A percentile compares a stretch with the other conserved stretches of the same genome.
phyloP scores from a whole-genome alignment of 2,888 invertebrate genomes.

The Callyntrura guangdongensis region DNA sequence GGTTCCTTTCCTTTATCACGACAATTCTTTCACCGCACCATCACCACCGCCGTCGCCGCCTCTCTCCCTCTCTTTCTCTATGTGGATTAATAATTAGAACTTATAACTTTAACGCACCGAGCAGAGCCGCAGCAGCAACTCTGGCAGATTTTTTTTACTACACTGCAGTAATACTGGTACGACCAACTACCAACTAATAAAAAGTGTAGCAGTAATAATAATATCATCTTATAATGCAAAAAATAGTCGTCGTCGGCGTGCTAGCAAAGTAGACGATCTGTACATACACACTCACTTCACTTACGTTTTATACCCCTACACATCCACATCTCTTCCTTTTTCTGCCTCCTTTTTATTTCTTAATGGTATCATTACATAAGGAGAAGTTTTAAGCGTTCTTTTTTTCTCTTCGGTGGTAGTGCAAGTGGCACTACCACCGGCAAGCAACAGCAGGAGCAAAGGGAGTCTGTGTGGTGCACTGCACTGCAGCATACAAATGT shows the following conservation, averaged over 20 bases:
- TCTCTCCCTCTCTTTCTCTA: conserved; percentile 1
- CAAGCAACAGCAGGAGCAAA: conserved; percentile 14
- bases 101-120: conserved; percentile 55
- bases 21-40: conserved; percentile 19
- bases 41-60: neutral
- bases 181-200: conserved; percentile 43
- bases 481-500: conserved; percentile 34
- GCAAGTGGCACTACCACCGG: no score
- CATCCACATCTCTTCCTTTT: neutral
- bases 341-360: conserved; percentile 42
- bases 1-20: conserved; percentile 60
- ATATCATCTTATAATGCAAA: conserved; percentile 49
- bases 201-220: conserved; percentile 44
- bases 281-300: neutral
- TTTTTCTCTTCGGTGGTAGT: conserved; percentile 4
- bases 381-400: conserved; percentile 63
- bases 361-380: conserved; percentile 70
- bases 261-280: neutral
- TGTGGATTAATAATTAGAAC: conserved; percentile 82
- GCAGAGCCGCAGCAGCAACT: conserved; percentile 18
- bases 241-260: conserved; percentile 4
- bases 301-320: neutral
- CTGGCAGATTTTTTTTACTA: conserved; percentile 36
- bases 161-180: conserved; percentile 44
- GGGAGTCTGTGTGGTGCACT: conserved; percentile 25